Conservation (phyloP, 2,888 invertebrate genomes). For the Stegana nigrithorax region DNA sequence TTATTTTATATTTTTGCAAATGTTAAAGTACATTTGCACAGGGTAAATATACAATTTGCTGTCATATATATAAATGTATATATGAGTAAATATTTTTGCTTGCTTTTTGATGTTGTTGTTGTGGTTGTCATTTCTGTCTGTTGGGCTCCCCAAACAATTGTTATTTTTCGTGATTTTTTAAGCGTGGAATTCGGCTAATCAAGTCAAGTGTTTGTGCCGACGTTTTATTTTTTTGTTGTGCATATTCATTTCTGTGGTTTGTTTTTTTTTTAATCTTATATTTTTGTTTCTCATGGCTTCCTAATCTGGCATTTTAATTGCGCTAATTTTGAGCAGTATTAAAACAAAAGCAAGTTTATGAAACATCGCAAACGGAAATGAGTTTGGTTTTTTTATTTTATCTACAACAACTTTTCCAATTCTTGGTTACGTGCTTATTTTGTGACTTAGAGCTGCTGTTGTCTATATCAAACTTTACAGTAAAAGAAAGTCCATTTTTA, state of each 20-base stretch:
- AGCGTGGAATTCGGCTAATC: slow-evolving; percentile 45
- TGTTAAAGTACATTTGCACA: slow-evolving; percentile 9
- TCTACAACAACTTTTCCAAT: background rate
- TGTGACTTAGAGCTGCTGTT: too few relatives aligned
- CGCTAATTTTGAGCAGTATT: background rate
- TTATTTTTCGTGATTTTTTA: background rate
- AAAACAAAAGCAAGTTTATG: background rate
- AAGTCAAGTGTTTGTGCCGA: slow-evolving; percentile 37
- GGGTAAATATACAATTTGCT: too few relatives aligned
- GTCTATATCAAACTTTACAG: too few relatives aligned
- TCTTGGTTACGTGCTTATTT: too few relatives aligned
- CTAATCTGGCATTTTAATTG: background rate
- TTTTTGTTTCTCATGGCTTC: too few relatives aligned
- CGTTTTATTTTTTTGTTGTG: slow-evolving; percentile 3
- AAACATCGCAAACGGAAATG: background rate
- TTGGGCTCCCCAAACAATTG: background rate
- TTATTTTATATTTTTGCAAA: background rate
- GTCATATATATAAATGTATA: background rate
- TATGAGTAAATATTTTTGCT: background rate
- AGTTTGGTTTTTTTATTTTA: background rate
- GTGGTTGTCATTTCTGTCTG: too few relatives aligned
- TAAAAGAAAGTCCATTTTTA: too few relatives aligned
- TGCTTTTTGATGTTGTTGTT: background rate
- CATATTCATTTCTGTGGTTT: background rate
- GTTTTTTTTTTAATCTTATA: background rate